Base-by-base conservation (phyloP, 23 tunicate genomes). In the Diplosoma virens region DNA sequence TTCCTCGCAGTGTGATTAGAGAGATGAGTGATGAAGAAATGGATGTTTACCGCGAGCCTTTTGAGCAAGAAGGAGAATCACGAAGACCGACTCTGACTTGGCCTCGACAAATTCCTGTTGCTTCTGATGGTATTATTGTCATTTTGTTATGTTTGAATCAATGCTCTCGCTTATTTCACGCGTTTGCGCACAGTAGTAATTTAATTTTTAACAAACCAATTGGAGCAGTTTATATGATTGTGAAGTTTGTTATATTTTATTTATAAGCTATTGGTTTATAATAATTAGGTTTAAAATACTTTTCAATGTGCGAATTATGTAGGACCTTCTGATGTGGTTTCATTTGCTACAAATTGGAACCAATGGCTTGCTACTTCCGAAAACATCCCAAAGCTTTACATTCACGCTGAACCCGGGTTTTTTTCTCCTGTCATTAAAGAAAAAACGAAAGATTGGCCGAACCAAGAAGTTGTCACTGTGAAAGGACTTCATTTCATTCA, bases 401-500 rank as follows among this genome's bases (percentile, higher is more conserved):
- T 92, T 6, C 26, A 85, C 33, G 92, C 83, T 7, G 79, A 85
- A 23, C 97, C 97, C 0, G 97, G 97, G 11, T 80, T 81, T n/a
- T 80, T 92, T 36, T 75, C 97, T 0, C 33, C 70, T 0, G 1
- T 3, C 24, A 84, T 89, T 9, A 32, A 33, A 53, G 50, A 82
- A 47, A 33, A 0, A 16, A 63, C 81, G 0, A 69, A 67, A 33
- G 48, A 58, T 30, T 85, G 92, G 92, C 92, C 97, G 29, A 92
- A 92, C 55, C 93, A 85, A 3, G 31, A 47, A 37, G 33, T 36
- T 1, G 87, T 85, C 21, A 80, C 81, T 0, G 97, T 91, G 5
- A 75, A 74, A 59, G 97, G 97, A 50, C 34, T 79, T 29, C 97
- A 91, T 66, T 91, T 91, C 53, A 45, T 85, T 1, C 97, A 91